Base-by-base conservation (phyloP, 1,140 invertebrate genomes). In the Drosophila asahinai region DNA sequence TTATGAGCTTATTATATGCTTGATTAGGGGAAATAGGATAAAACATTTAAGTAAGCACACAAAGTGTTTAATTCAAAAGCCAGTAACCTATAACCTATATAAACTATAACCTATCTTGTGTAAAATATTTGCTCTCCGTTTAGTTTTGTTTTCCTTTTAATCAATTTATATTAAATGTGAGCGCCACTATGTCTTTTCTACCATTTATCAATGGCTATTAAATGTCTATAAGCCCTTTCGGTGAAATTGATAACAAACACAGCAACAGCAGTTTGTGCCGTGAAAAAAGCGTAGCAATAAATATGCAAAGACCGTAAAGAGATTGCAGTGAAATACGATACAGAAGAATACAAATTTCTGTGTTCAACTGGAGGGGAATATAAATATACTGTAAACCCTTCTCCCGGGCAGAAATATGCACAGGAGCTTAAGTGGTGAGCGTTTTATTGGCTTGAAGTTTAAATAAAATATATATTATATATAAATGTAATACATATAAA, bases 241-340 rank as follows among this genome's bases (percentile, higher is more conserved):
- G 19, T 40, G 3, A 22, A 38, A 55, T 55, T 38, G 52, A 38
- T 38, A 55, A 38, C 33, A 55, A 55, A 38, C 33, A 38, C n/a
- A n/a, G 15, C 19, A n/a, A 42, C 15, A 17, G 9, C 14, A 15
- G 14, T 38, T 55, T 55, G 17, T 22, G 54, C 54, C 15, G 38
- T 33, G 3, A 55, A 54, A 55, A 43, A 55, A 55, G 7, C 52
- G 4, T 38, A 38, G 33, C 33, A 55, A 55, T 55, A 55, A 55
- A 55, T 55, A 55, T 40, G 33, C 54, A 55, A 55, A 55, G 36
- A 55, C 14, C 33, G 54, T 55, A 25, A 55, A 55, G 54, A 40
- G 54, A 38, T 55, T 55, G 54, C 54, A 38, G 40, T 55, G 19
- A 55, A 55, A 55, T 40, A 55, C 22, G 33, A 55, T 55, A 40